Base-by-base conservation (phyloP, 2,113 vertebrate genomes). In the cat (Felis catus) region DNA sequence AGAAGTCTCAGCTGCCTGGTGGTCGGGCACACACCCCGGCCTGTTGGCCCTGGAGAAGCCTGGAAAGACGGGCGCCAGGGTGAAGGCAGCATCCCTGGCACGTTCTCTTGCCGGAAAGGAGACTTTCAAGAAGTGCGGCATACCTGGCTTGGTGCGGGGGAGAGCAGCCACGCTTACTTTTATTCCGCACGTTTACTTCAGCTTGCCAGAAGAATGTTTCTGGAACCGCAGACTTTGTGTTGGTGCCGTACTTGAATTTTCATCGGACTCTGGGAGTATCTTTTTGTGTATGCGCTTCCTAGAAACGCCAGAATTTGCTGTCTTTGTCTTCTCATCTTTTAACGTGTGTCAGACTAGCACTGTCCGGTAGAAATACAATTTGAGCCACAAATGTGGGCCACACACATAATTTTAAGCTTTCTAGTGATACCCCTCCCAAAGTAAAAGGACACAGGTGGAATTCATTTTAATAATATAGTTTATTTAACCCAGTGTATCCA, bases 391-490 rank as follows among this genome's bases (percentile, higher is more conserved):
- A n/a, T 70, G 31, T 0, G 14, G 94, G 48, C 36, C 73, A 45
- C 15, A 4, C 78, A 18, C 25, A 10, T 51, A 71, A 89, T 70
- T 92, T 45, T 19, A 29, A 89, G n/a, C 45, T 83, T 97, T 92
- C 82, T 92, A 51, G 80, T 73, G 45, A 31, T 8, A 7, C 84
- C 58, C 21, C 58, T 21, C 7, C 58, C 18, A 23, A 76, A 53
- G 18, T 23, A 31, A 94, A 87, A 93, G 91, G 82, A 88, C 88
- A 85, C 61, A 70, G 58, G 79, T 78, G 88, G 84, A n/a, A 45
- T 70, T 85, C 33, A 84, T 94, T 97, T 89, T 81, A 88, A 84
- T 87, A 89, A 74, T 71, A 74, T 36, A n/a, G 11, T 61, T 74
- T 71, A 73, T 89, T 94, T 70, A 90, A 92, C 13, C 19, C 66